Base-by-base conservation (phyloP, 1,140 invertebrate species). In the Ephestia elutella region DNA sequence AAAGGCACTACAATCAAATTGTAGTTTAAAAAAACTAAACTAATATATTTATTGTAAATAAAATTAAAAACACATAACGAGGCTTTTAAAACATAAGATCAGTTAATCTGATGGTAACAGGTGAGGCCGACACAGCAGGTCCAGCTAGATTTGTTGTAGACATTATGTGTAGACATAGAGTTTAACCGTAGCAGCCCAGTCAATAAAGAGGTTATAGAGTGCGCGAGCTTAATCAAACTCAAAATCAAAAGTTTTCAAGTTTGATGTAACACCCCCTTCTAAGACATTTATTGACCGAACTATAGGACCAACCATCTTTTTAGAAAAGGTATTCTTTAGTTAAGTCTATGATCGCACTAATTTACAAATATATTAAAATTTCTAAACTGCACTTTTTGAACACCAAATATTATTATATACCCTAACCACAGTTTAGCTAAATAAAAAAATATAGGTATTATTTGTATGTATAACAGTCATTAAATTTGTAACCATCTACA, bases 371-470 rank as follows among this genome's bases (percentile, higher is more conserved):
- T 71, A 70, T 75, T 75, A 73, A 70, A 75, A 74, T 69, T 72
- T 78, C 71, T 80, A 82, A 71, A 77, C 70, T 77, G 74, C 64
- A 73, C 73, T 73, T 78, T 73, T 74, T 85, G 80, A 86, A 86
- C 80, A 83, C 82, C 70, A 82, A 83, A 78, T 73, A 78, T 78
- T 83, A 75, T 70, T 57, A 68, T 70, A 73, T 81, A 82, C 67
- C 74, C 78, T 86, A 82, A 86, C 58, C 70, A 80, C 70, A 78
- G 78, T 76, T 79, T 82, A 80, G 78, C 80, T 86, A 84, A 84
- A 75, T 82, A 84, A 84, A 86, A 84, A 86, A 84, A 86, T 84
- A 84, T 86, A 86, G 77, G 75, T 81, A 68, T 80, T 28, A 65
- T 70, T 77, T 66, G 69, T 75, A 76, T 73, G 73, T 79, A 80